Evolutionary conservation across 2,888 invertebrate species (phyloP).

Genomic region (Lithophane socia): DNA sequence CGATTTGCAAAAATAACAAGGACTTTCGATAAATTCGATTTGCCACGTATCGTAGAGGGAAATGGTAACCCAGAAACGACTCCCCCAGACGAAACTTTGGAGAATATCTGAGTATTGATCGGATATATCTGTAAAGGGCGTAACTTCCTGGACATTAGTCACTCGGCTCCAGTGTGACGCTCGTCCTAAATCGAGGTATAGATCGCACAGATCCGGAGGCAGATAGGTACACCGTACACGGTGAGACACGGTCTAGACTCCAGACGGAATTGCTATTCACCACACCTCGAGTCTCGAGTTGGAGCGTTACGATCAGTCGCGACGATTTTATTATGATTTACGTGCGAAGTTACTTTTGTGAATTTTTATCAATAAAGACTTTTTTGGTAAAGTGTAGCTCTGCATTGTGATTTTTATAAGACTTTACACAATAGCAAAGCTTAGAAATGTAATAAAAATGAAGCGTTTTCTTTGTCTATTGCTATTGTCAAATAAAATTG

Average conservation of each 20-base stretch:
- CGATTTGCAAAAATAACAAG: conserved; percentile 10
- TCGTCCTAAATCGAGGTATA: conserved; percentile 27
- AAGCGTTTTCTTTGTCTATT: conserved; percentile 11
- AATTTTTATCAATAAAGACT: conserved; percentile 47
- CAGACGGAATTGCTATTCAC: conserved; percentile 57
- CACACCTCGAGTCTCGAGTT: conserved; percentile 29
- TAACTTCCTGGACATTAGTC: conserved; percentile 60
- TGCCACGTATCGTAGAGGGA: conserved; percentile 21
- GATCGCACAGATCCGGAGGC: conserved; percentile 26
- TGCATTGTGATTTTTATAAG: conserved; percentile 16
- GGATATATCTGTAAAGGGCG: conserved; percentile 48
- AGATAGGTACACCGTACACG: conserved; percentile 28
- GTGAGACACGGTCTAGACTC: conserved; percentile 52
- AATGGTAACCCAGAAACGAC: neutral
- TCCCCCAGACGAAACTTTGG: conserved; percentile 32
- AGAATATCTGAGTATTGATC: conserved; percentile 54
- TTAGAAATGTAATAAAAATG: conserved; percentile 22
- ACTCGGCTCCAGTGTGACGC: conserved; percentile 47
- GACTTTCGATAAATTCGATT: conserved; percentile 1
- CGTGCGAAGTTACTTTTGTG: conserved; percentile 36
- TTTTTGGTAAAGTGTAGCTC: conserved; percentile 1
- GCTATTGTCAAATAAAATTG: conserved; percentile 12
- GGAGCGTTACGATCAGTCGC: conserved; percentile 29
- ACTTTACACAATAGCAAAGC: neutral
- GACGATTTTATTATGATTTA: conserved; percentile 53